Percentiles rank a stretch among this genome's conserved stretches.
Evolutionary conservation across 1,140 invertebrate genomes (phyloP).

Genomic region (Drosophila gunungcola): DNA sequence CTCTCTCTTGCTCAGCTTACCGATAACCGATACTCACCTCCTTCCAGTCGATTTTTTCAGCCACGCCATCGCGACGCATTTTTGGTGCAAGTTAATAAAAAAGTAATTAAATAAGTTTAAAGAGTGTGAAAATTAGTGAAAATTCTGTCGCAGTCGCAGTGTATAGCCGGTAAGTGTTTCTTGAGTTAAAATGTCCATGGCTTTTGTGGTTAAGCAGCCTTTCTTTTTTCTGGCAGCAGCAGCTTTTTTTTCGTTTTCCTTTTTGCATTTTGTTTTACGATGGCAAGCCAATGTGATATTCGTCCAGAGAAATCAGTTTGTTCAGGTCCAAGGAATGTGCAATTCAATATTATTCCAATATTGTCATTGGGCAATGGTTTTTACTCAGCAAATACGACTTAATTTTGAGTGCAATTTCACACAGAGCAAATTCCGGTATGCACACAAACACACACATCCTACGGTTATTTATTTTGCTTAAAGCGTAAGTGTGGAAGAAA

Average conservation of each 20-base stretch:
- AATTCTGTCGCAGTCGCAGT: neutral
- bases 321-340: conserved; percentile 12
- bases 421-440: neutral
- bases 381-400: conserved; percentile 30
- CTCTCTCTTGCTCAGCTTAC: no score
- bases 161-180: conserved; percentile 3
- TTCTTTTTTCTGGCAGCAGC: conserved; percentile 36
- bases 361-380: conserved; percentile 20
- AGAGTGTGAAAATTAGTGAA: neutral
- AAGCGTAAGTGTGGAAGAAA: neutral
- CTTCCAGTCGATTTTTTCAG: no score
- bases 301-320: conserved; percentile 3
- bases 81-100: no score
- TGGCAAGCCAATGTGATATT: conserved; percentile 33
- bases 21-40: no score
- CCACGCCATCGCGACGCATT: no score
- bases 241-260: neutral
- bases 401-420: conserved; percentile 33
- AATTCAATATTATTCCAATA: conserved; percentile 43
- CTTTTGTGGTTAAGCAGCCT: conserved; percentile 56
- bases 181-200: neutral
- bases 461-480: no score
- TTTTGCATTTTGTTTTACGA: conserved; percentile 53
- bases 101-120: no score
- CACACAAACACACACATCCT: neutral